Conservation (phyloP, 2,113 vertebrate species). For the Thinocorus orbignyianus region DNA sequence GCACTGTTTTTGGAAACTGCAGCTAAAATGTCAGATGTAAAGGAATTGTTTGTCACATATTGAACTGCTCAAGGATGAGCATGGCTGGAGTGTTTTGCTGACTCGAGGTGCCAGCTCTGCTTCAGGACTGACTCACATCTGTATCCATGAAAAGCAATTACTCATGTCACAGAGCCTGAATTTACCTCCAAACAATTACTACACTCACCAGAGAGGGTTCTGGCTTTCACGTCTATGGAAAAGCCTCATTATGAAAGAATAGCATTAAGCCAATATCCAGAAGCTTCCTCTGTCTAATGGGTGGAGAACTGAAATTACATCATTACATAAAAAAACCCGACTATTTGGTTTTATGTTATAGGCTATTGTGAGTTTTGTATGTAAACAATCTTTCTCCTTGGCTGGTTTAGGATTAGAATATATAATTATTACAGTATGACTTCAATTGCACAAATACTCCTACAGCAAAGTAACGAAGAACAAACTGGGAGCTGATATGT, state of each 20-base stretch:
- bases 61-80: neutral
- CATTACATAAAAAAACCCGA: no score
- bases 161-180: neutral
- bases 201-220: neutral
- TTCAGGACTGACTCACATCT: neutral
- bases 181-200: neutral
- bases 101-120: neutral
- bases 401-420: neutral
- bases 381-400: neutral
- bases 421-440: neutral
- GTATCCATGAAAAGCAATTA: neutral
- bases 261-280: neutral
- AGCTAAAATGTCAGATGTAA: neutral
- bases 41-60: accelerated
- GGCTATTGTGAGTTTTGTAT: neutral
- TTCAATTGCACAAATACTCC: neutral
- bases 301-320: neutral
- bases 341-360: neutral
- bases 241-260: neutral
- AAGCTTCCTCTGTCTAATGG: neutral
- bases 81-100: neutral
- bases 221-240: neutral
- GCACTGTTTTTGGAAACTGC: neutral
- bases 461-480: neutral
- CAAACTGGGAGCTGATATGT: neutral